Base-by-base conservation (phyloP, 2,888 invertebrate species). In the Taenaris catops region DNA sequence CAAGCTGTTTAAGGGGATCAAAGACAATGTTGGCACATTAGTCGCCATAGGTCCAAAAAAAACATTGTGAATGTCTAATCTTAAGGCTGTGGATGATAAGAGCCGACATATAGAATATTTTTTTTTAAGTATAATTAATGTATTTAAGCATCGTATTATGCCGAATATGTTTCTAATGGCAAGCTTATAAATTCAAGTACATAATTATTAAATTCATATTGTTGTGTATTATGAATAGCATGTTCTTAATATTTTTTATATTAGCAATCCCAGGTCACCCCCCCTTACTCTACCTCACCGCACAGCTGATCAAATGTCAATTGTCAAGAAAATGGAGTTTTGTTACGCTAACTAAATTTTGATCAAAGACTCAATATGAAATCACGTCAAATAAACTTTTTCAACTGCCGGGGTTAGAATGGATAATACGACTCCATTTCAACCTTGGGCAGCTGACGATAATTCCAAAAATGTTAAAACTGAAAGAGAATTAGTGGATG, bases 271-370 rank as follows among this genome's bases (percentile, higher is more conserved):
- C 5, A 14, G 2, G 4, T 0, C 10, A 10, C 52, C 56, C 63
- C 55, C 58, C 56, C 63, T 61, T 61, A 26, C 68, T 59, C 65
- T 63, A 67, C 79, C 64, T 78, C 78, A 61, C 76, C 72, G 62
- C 76, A 84, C 81, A 87, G 87, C 84, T 87, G 86, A 87, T 87
- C 84, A 75, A 86, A 84, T 52, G 57, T 58, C 55, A 56, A 49
- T 55, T 80, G 86, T 84, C 84, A 84, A 75, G 81, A 83, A 86
- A 83, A 87, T 87, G 87, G 87, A 84, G 83, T 81, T 75, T 83
- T 79, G 84, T 80, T 84, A 84, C 81, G 83, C 83, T 80, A 79
- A 75, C 70, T 55, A 59, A 64, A 60, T 67, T 72, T 65, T 60
- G 66, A 66, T 62, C 63, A 70, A 71, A 73, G 53, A 62, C 68